These are phyloP conservation scores for Melanotaenia boesemani DNA, from an alignment of 2,797 vertebrate species.

Conservation along the genomic window DNA sequence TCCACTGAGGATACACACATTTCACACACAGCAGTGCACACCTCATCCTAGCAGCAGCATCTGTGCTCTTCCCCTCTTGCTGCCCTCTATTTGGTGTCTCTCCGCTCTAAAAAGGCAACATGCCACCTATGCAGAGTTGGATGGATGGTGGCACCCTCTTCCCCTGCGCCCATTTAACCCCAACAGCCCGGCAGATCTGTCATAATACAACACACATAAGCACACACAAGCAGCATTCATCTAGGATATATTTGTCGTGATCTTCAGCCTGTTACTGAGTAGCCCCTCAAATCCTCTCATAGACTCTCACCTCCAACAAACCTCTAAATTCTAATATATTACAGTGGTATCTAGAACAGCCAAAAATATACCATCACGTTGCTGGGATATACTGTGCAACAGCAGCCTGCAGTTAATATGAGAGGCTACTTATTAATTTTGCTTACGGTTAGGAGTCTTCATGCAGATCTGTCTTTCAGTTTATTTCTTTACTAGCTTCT, in stretches of 20 bases:
- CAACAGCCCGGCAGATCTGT: slow-evolving; percentile 67
- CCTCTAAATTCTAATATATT: slow-evolving; percentile 1
- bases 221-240: slow-evolving; percentile 34
- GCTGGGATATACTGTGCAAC: background rate
- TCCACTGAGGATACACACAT: slow-evolving; percentile 56
- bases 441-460: slow-evolving; percentile 4
- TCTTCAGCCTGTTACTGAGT: slow-evolving; percentile 23
- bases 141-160: slow-evolving; percentile 68
- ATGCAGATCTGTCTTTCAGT: background rate
- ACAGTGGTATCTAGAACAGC: slow-evolving; percentile 3
- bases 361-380: slow-evolving; percentile 1
- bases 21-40: slow-evolving; percentile 52
- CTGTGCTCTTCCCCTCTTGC: slow-evolving; percentile 56
- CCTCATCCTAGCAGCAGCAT: slow-evolving; percentile 58
- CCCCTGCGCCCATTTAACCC: slow-evolving; percentile 73
- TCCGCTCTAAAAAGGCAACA: slow-evolving; percentile 55
- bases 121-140: slow-evolving; percentile 63
- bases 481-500: slow-evolving; percentile 11
- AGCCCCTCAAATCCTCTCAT: background rate
- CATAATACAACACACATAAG: slow-evolving; percentile 49
- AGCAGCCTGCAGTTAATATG: background rate
- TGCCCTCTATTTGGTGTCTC: slow-evolving; percentile 67
- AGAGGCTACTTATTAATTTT: background rate
- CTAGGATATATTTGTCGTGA: slow-evolving; percentile 30
- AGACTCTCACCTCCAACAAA: slow-evolving; percentile 4